Evolutionary conservation across 2,888 invertebrate genomes (phyloP).

Genomic region (Drosophila sordidula): DNA sequence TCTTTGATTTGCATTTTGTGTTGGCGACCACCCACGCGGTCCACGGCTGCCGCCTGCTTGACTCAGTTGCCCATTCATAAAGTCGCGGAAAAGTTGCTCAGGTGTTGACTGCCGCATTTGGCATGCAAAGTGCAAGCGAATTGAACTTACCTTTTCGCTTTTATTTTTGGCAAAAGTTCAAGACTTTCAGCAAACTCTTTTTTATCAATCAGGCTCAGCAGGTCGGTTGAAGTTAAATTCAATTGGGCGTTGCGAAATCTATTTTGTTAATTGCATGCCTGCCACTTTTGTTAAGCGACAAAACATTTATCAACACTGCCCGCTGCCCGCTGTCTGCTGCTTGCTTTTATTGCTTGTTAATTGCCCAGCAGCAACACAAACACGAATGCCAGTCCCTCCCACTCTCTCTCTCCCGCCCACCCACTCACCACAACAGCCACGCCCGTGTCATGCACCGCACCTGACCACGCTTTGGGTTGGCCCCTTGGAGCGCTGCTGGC

Average conservation of each 20-base stretch:
- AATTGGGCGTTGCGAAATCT: slow-evolving; percentile 70
- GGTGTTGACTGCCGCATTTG: slow-evolving; percentile 62
- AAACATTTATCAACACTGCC: slow-evolving; percentile 62
- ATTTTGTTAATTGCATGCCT: slow-evolving; percentile 69
- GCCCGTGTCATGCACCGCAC: slow-evolving; percentile 64
- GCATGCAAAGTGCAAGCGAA: slow-evolving; percentile 67
- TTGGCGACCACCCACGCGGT: slow-evolving; percentile 70
- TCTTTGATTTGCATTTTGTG: slow-evolving; percentile 75
- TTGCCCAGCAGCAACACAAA: slow-evolving; percentile 68
- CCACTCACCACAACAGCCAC: slow-evolving; percentile 36
- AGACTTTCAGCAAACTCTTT: not conserved
- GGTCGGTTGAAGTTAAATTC: slow-evolving; percentile 50
- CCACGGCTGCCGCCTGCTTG: slow-evolving; percentile 38
- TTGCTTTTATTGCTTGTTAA: slow-evolving; percentile 76
- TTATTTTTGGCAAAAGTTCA: slow-evolving; percentile 73
- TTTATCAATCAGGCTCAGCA: slow-evolving; percentile 48
- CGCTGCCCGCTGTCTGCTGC: slow-evolving; percentile 21
- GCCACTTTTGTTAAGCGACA: slow-evolving; percentile 63
- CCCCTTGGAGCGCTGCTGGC: slow-evolving; percentile 23
- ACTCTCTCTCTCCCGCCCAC: not conserved
- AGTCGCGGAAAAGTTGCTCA: slow-evolving; percentile 46
- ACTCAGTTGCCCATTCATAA: slow-evolving; percentile 73
- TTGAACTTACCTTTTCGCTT: slow-evolving; percentile 27
- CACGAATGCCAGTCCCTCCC: slow-evolving; percentile 16
- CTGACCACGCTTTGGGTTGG: slow-evolving; percentile 36